A percentile compares a stretch with the other conserved stretches of the same genome.
Evolutionary conservation across 2,113 vertebrate species (phyloP).

Genomic region (Silurus meridionalis): DNA sequence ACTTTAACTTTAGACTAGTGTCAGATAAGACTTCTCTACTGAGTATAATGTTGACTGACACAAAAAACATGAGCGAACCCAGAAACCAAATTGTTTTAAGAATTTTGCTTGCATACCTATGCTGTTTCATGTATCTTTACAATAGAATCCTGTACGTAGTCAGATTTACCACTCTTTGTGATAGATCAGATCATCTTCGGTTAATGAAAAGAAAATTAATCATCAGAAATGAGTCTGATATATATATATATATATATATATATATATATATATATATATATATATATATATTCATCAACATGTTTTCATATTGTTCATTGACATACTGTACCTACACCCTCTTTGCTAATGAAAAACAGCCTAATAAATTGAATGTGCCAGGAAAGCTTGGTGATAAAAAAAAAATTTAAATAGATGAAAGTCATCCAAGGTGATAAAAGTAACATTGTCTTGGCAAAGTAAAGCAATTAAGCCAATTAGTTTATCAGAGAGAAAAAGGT

Average conservation of each 20-base stretch:
- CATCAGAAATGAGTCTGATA: too few species aligned
- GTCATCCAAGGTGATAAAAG: slow-evolving; percentile 35
- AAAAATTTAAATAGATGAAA: slow-evolving; percentile 23
- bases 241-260: too few species aligned
- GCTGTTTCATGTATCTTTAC: background rate
- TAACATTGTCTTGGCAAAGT: slow-evolving; percentile 47
- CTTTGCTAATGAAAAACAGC: slow-evolving; percentile 42
- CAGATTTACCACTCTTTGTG: background rate
- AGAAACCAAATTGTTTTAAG: background rate
- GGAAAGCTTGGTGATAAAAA: slow-evolving; percentile 37
- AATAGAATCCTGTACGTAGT: background rate
- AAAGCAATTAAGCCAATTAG: slow-evolving; percentile 27
- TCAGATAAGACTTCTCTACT: background rate
- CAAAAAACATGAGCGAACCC: background rate
- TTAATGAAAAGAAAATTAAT: background rate
- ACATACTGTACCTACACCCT: slow-evolving; percentile 25
- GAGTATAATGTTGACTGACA: background rate
- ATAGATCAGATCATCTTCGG: background rate
- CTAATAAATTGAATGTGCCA: slow-evolving; percentile 40
- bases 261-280: background rate
- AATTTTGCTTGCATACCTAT: background rate
- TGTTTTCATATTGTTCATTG: slow-evolving; percentile 8
- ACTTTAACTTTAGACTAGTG: background rate
- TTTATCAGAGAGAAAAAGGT: slow-evolving; percentile 36
- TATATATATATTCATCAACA: slow-evolving; percentile 1